These are phyloP conservation scores for Dusona sp. DNA, from an alignment of 2,888 invertebrate species.

Conservation along the genomic window DNA sequence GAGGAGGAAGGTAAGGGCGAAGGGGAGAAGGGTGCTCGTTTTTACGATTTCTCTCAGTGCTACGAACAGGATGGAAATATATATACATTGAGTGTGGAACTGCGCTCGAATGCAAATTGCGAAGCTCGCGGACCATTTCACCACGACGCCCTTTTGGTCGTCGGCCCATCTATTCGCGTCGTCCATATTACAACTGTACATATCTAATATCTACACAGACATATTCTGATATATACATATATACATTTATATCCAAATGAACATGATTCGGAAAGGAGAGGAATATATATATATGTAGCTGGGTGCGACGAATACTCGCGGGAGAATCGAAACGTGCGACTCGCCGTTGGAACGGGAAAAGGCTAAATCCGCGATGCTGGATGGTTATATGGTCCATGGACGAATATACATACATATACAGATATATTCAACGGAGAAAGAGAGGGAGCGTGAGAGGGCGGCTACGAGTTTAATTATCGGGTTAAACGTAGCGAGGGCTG, in stretches of 20 bases:
- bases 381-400: conserved; percentile 59
- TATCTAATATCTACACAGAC: background rate
- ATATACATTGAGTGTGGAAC: conserved; percentile 54
- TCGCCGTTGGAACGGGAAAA: conserved; percentile 56
- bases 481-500: conserved; percentile 84
- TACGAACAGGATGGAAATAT: conserved; percentile 13
- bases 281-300: background rate
- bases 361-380: conserved; percentile 51
- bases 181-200: conserved; percentile 42
- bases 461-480: conserved; percentile 72
- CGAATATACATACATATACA: conserved; percentile 15
- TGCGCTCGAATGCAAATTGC: conserved; percentile 80
- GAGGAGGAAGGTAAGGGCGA: background rate
- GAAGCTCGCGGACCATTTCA: conserved; percentile 81
- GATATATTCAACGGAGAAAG: conserved; percentile 38
- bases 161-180: conserved; percentile 67
- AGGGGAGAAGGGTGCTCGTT: conserved; percentile 44
- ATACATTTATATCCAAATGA: conserved; percentile 28
- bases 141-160: conserved; percentile 75
- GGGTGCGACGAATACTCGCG: conserved; percentile 53
- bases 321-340: conserved; percentile 62
- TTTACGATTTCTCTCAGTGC: conserved; percentile 66
- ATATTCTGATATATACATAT: conserved; percentile 33
- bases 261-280: conserved; percentile 17
- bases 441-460: conserved; percentile 46